Conservation (phyloP, 2,113 vertebrate species). For the Lipotes vexillifer region DNA sequence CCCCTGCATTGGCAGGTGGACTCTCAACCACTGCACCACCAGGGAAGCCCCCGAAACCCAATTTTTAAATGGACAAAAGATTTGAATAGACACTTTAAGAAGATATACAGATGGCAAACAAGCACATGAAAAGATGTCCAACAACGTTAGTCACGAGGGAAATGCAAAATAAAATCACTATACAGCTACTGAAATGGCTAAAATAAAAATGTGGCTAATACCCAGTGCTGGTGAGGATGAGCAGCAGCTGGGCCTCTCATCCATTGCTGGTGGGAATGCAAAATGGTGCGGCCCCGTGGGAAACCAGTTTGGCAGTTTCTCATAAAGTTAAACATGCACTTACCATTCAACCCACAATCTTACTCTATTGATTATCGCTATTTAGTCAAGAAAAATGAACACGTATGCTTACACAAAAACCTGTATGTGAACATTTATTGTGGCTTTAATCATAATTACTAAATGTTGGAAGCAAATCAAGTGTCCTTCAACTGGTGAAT, state of each 20-base stretch:
- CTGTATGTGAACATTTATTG: neutral
- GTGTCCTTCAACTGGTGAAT: neutral
- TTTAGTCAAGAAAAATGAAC: neutral
- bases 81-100: neutral
- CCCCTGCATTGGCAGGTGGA: no score
- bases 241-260: fast-evolving
- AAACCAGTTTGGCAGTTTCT: neutral
- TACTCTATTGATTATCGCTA: neutral
- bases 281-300: neutral
- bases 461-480: neutral
- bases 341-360: neutral
- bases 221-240: neutral
- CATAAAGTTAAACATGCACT: neutral
- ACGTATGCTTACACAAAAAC: neutral
- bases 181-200: neutral
- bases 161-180: neutral
- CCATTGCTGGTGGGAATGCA: neutral
- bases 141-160: neutral
- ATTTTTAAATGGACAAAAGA: neutral
- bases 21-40: no score
- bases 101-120: neutral
- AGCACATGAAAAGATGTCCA: neutral
- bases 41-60: neutral
- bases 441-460: neutral
- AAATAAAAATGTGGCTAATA: neutral